Evolutionary conservation across 1,140 invertebrate genomes (phyloP), one percentile per base, ranked within the genome.

Genomic region (Coelopa frigida): DNA sequence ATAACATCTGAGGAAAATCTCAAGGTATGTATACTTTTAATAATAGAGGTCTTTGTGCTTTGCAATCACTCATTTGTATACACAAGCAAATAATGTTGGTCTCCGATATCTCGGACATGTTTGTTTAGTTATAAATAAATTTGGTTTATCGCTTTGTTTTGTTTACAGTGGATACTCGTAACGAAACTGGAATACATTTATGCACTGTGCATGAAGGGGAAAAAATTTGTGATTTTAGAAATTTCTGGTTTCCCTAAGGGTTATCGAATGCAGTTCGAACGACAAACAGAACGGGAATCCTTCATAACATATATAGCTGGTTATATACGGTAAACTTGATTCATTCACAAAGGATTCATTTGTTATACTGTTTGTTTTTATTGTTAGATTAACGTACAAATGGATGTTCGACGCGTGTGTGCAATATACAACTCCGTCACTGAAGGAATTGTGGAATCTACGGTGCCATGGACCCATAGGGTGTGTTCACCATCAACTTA

Each of bases 401-500:
- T 94, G 89, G 89, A 92, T 83, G 21, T 89, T 89, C 60, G 89
- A 93, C 73, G 71, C 94, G 33, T 94, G 88, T 61, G 80, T 80
- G 61, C 81, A 89, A 51, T 75, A 88, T 31, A 68, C 75, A 41
- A 87, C 87, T 3, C 89, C 89, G 18, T 86, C 82, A 14, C 70
- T 94, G 26, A 73, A 79, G 54, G 78, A 76, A 56, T 62, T 94
- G n/a, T 76, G 82, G 53, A 70, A 73, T 37, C 72, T 86, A 45
- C 87, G 84, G 70, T 91, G 87, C 59, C 90, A 94, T 73, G 90
- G 90, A 22, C 90, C 91, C 44, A 81, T 94, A 48, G 87, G 83
- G 83, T 85, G 74, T 73, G 72, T 40, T 40, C 11, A 39, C 11
- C 33, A 17, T 7, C 3, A 48, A 50, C 47, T 22, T 27, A 17